These are phyloP conservation scores for Noctua pronuba DNA, from an alignment of 2,888 invertebrate species.

Conservation along the genomic window DNA sequence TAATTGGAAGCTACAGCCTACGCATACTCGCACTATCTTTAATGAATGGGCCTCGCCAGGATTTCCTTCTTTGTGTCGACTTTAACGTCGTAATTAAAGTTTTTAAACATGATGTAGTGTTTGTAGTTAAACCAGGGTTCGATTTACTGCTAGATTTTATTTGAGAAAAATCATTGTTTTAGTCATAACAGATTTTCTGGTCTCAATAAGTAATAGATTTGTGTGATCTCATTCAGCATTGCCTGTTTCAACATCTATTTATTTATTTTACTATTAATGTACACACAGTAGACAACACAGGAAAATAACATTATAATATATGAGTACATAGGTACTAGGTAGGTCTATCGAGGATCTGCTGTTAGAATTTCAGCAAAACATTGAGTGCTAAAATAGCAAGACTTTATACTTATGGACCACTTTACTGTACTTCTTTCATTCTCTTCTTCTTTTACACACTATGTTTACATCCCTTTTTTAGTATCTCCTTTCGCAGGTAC, in stretches of 20 bases:
- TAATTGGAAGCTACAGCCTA: conserved; percentile 58
- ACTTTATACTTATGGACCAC: background rate
- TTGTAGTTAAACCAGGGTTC: background rate
- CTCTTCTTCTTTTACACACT: no score
- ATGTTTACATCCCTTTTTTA: no score
- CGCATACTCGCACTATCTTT: conserved; percentile 52
- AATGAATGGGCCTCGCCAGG: conserved; percentile 51
- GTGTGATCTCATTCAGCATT: background rate
- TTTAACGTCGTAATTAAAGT: conserved; percentile 48
- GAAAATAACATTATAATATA: no score
- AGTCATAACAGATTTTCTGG: background rate
- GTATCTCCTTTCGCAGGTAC: no score
- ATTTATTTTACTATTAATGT: no score
- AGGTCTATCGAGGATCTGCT: background rate
- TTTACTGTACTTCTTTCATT: background rate
- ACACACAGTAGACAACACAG: no score
- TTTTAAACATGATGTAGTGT: conserved; percentile 4
- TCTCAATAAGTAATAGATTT: background rate
- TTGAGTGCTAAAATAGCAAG: background rate
- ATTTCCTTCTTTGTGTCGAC: conserved; percentile 45
- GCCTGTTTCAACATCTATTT: background rate
- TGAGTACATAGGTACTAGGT: no score
- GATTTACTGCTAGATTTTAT: background rate
- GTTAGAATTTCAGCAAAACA: background rate
- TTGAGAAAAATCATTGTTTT: background rate